phyloP scores from a whole-genome alignment of 2,888 invertebrate species.

The Drosophila nr. perissopoda region DNA sequence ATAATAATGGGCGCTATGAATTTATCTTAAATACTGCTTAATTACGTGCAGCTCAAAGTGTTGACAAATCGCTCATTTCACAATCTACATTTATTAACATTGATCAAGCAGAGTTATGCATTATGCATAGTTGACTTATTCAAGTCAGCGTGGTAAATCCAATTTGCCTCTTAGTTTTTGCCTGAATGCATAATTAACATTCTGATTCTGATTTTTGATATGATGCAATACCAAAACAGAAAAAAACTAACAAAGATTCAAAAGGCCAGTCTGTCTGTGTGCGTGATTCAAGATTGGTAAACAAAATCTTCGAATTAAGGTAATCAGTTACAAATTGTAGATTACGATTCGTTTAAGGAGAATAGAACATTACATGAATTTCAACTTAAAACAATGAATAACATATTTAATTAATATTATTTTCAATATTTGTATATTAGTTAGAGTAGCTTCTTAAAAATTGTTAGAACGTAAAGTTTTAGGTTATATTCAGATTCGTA shows the following conservation, averaged over 20 bases:
- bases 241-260: not conserved
- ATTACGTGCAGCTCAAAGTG: slow-evolving; percentile 11
- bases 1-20: slow-evolving; percentile 40
- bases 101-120: slow-evolving; percentile 14
- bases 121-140: slow-evolving; percentile 12
- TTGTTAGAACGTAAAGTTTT: too few species aligned
- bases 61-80: slow-evolving; percentile 39
- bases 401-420: not conserved
- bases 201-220: slow-evolving; percentile 20
- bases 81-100: slow-evolving; percentile 28
- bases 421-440: too few species aligned
- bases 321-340: not conserved
- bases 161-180: not conserved
- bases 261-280: not conserved
- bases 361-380: not conserved
- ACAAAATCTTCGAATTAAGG: too few species aligned
- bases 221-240: not conserved
- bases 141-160: slow-evolving; percentile 8
- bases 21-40: slow-evolving; percentile 22
- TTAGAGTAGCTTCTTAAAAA: too few species aligned
- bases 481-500: too few species aligned
- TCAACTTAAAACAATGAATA: not conserved
- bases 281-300: not conserved
- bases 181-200: slow-evolving; percentile 3
- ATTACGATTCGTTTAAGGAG: not conserved